Percentiles rank a stretch among this genome's conserved stretches.
phyloP scores from a whole-genome alignment of 1,140 invertebrate species.

The Atta cephalotes region DNA sequence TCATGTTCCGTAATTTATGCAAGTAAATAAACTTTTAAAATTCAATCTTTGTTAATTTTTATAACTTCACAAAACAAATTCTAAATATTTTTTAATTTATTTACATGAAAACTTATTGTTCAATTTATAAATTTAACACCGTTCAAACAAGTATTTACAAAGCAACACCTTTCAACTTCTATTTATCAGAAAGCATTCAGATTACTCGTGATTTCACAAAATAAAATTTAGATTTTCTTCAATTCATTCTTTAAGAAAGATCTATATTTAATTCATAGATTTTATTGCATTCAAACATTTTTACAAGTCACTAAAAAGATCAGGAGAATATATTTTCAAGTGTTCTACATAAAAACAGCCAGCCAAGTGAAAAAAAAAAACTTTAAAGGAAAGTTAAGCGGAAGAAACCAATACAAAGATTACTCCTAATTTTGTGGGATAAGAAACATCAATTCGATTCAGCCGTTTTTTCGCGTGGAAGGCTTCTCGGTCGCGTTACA shows the following conservation, averaged over 20 bases:
- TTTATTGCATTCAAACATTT: not conserved
- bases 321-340: not conserved
- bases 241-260: not conserved
- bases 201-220: not conserved
- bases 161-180: fast-evolving
- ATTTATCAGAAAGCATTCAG: not conserved
- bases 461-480: not conserved
- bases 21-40: not conserved
- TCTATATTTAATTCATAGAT: not conserved
- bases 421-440: not conserved
- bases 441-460: not conserved
- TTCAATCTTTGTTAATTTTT: not conserved
- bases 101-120: not conserved
- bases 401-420: not conserved
- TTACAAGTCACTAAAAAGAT: not conserved
- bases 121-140: not conserved
- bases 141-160: not conserved
- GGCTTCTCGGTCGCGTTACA: slow-evolving; percentile 12
- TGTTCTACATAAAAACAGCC: not conserved
- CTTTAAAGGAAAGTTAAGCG: not conserved
- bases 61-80: not conserved
- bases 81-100: not conserved
- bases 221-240: not conserved
- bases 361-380: not conserved
- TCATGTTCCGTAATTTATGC: not conserved